Conservation (phyloP, 1,140 invertebrate species). For the Aphidius ervi region DNA sequence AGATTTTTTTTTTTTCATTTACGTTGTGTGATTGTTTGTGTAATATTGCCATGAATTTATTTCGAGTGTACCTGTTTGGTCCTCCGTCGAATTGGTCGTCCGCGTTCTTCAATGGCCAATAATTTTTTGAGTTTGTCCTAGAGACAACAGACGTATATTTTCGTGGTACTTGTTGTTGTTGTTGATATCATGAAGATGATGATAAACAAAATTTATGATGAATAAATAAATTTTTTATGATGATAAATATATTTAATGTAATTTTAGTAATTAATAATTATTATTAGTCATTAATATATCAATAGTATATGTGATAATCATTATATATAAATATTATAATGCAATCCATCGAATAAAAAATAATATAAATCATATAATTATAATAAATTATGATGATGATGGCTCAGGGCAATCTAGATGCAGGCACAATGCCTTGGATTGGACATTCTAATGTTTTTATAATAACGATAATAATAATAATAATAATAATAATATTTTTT, state of each 20-base stretch:
- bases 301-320: constrained; percentile 2
- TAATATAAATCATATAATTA: too few relatives aligned
- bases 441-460: constrained; percentile 7
- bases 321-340: too few relatives aligned
- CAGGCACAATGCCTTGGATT: constrained; percentile 20
- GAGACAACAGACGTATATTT: constrained; percentile 29
- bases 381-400: too few relatives aligned
- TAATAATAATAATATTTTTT: constrained; percentile 1
- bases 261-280: not conserved
- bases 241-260: too few relatives aligned
- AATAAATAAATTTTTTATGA: constrained; percentile 16
- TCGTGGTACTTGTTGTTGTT: constrained; percentile 32
- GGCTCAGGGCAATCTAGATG: constrained; percentile 13
- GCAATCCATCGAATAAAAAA: too few relatives aligned
- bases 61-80: constrained; percentile 44
- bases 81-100: constrained; percentile 32
- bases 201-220: constrained; percentile 26
- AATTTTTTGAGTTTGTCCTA: constrained; percentile 37
- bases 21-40: not conserved
- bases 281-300: constrained; percentile 3
- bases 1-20: not conserved
- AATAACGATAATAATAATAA: too few relatives aligned
- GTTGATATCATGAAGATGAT: constrained; percentile 30
- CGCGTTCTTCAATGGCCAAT: constrained; percentile 34
- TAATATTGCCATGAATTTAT: constrained; percentile 11